Evolutionary conservation across 2,113 vertebrate genomes (phyloP).

Genomic region (Brienomyrus longianalis): DNA sequence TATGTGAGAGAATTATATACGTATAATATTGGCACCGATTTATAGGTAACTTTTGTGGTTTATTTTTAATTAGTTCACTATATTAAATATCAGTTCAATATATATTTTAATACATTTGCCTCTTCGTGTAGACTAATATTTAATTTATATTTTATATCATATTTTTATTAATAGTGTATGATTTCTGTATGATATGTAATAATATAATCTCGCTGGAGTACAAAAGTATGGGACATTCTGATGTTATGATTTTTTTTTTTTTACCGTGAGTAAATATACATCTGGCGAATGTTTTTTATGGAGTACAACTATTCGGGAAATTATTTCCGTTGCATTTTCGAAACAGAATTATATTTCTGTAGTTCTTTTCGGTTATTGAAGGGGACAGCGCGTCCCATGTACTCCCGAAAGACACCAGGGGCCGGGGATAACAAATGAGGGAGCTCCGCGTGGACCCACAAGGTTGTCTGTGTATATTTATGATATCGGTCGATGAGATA

Average conservation of each 20-base stretch:
- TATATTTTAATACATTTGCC: not conserved
- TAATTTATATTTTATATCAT: not conserved
- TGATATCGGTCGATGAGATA: not conserved
- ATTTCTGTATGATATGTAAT: not conserved
- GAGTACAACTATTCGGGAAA: not conserved
- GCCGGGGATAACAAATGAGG: not conserved
- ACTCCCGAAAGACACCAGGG: not conserved
- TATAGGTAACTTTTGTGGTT: not conserved
- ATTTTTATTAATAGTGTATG: not conserved
- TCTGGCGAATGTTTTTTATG: not conserved
- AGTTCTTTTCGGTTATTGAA: constrained; percentile 2
- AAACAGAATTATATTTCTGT: not conserved
- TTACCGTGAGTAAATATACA: not conserved
- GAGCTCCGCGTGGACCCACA: not conserved
- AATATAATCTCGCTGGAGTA: not conserved
- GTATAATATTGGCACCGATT: not conserved
- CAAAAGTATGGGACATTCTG: not conserved
- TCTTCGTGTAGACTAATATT: not conserved
- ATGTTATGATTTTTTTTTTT: not conserved
- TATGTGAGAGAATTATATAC: not conserved
- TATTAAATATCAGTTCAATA: not conserved
- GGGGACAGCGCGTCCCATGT: constrained; percentile 1
- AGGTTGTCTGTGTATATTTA: not conserved
- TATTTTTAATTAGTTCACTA: not conserved
- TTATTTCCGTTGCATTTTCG: not conserved